Percentiles rank a stretch among this genome's conserved stretches.
These are phyloP conservation scores for Osmerus mordax DNA, from an alignment of 2,113 vertebrate species.

Conservation along the genomic window DNA sequence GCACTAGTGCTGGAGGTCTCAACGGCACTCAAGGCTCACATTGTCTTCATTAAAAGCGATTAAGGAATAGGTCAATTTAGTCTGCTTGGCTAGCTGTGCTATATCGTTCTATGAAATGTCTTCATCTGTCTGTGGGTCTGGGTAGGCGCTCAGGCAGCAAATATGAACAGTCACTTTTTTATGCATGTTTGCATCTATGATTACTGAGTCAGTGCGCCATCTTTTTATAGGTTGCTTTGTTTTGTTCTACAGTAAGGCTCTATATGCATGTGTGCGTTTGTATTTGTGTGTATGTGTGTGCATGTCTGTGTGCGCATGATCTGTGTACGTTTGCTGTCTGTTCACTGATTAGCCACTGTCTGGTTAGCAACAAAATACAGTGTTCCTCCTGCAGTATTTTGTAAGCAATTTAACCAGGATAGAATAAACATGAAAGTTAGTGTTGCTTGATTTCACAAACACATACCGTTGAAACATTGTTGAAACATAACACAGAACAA, in stretches of 20 bases:
- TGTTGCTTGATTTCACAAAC: conserved; percentile 32
- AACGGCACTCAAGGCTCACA: conserved; percentile 50
- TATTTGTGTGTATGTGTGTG: conserved; percentile 3
- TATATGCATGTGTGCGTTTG: conserved; percentile 4
- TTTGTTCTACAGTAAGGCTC: conserved; percentile 6
- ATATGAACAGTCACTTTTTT: conserved; percentile 53
- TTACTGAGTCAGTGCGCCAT: conserved; percentile 40
- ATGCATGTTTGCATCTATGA: conserved; percentile 55
- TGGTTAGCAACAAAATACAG: conserved; percentile 47
- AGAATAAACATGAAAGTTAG: conserved; percentile 38
- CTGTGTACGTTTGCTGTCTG: conserved; percentile 17
- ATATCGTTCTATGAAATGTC: conserved; percentile 44
- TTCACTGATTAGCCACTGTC: conserved; percentile 46
- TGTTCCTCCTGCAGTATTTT: conserved; percentile 40
- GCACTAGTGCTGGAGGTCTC: conserved; percentile 41
- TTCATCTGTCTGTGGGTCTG: conserved; percentile 46
- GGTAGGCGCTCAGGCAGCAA: conserved; percentile 51
- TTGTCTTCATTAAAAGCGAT: conserved; percentile 71
- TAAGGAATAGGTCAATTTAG: conserved; percentile 71
- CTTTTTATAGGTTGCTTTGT: conserved; percentile 37
- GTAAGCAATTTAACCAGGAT: conserved; percentile 41
- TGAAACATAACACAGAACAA: background rate
- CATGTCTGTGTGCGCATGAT: conserved; percentile 19
- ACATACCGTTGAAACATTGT: background rate
- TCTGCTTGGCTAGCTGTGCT: conserved; percentile 48